A percentile compares a stretch with the other conserved stretches of the same genome.
Evolutionary conservation across 2,888 invertebrate genomes (phyloP).

Genomic region (Atrina japonica): DNA sequence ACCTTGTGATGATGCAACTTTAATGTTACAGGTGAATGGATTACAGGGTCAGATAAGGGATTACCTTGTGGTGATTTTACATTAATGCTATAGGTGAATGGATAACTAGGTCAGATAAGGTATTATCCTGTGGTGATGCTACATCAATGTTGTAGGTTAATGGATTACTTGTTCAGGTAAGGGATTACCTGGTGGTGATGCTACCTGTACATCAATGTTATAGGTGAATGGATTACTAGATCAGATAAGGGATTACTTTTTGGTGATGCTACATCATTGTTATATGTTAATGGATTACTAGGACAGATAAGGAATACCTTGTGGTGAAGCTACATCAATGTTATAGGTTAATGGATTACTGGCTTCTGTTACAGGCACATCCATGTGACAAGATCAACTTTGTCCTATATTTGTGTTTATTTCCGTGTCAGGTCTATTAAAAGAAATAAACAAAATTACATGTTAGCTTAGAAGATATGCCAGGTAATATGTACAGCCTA

Average conservation of each 20-base stretch:
- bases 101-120: conserved; percentile 67
- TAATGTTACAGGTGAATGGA: conserved; percentile 60
- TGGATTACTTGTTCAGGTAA: conserved; percentile 63
- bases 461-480: no score
- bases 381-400: no score
- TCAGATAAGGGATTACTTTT: conserved; percentile 50
- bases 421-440: no score
- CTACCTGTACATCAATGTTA: no score
- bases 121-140: conserved; percentile 47
- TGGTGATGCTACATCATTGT: conserved; percentile 61
- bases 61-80: conserved; percentile 18
- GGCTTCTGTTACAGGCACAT: no score
- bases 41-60: conserved; percentile 68
- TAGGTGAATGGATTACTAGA: no score
- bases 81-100: no score
- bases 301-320: conserved; percentile 64
- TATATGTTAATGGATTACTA: conserved; percentile 56
- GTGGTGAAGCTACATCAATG: no score
- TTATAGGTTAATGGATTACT: no score
- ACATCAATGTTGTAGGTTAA: conserved; percentile 64
- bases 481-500: no score
- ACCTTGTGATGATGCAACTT: conserved; percentile 59
- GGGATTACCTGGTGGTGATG: conserved; percentile 48
- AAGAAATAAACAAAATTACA: no score
- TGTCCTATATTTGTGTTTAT: no score